Evolutionary conservation across 2,888 invertebrate genomes (phyloP), one percentile per base, ranked within the genome.

Genomic region (Andrena marginata): DNA sequence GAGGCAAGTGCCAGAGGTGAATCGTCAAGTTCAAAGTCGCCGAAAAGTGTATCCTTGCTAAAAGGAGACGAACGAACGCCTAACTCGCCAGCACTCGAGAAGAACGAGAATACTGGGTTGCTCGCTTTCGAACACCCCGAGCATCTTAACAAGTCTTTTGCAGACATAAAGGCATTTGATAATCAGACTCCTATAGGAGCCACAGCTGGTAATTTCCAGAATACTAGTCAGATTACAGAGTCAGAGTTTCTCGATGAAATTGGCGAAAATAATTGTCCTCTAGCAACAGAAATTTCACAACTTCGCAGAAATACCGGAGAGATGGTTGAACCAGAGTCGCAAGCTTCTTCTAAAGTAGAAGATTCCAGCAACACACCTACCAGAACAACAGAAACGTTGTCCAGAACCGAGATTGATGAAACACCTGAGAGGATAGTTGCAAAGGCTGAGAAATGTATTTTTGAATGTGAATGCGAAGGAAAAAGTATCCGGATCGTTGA

Each of bases 311-410:
- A 77, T 13, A 8, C 10, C 4, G 10, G 1, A 5, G 5, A 63
- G 31, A 16, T 4, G 6, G 6, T 6, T 56, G 33, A n/a, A 23
- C 20, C 48, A 13, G 5, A 63, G 2, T 63, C 23, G 1, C 23
- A 72, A 62, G 26, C 51, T 54, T 72, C 7, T 80, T 62, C 29
- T 8, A 20, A 65, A 3, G 1, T n/a, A 26, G 60, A 54, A 65
- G 5, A 7, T 10, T 16, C 10, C 1, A 16, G 16, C 1, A 26
- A 26, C 3, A 10, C 6, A n/a, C 26, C 51, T 20, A 35, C n/a
- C 5, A n/a, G 49, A 64, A 31, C 23, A 0, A 7, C 16, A 1
- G 56, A 72, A 26, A 20, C 33, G 56, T 63, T 26, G 29, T 29
- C 33, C 35, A 51, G 62, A 8, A 49, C 20, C 2, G 26, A 35